Base-by-base conservation (phyloP, 1,140 invertebrate genomes). In the Atopsyche davidsoni region DNA sequence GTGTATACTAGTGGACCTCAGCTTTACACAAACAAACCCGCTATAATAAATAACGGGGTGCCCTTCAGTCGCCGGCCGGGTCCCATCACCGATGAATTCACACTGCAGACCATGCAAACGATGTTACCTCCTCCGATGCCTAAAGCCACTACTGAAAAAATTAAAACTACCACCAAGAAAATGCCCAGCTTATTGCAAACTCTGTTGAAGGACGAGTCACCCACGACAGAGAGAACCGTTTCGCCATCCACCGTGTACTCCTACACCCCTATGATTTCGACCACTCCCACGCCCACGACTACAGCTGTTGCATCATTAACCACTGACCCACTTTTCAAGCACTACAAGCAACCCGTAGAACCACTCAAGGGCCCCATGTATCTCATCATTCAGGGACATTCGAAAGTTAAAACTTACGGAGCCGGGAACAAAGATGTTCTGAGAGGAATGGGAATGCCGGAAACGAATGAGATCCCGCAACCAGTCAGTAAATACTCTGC, bases 331-430 rank as follows among this genome's bases (percentile, higher is more conserved):
- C 62, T 78, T 2, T 78, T 79, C 49, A 77, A 79, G 51, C 79
- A 83, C 48, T 77, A 78, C 39, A 83, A 83, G 54, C 76, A 82
- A 59, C 80, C 81, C 2, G 71, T 69, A 1, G 80, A 81, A 57
- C 75, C 79, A 1, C 64, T 83, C 0, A 61, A 72, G 24, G 75
- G 79, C 2, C 83, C 86, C 2, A 79, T 84, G 73, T 86, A 87
- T 59, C 69, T 87, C 6, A 87, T 88, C 17, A 88, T 88, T 56
- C 83, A 88, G 66, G 86, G 86, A 1, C 86, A 88, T 61, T 87
- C 85, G 0, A 87, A 87, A 68, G 86, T 88, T 0, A 87, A 87
- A 68, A 87, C 83, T 1, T 88, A 88, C 61, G 81, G 84, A 14
- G 79, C 83, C 0, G 78, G 68, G n/a, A 77, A 82, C 42, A 54